phyloP scores from a whole-genome alignment of 2,113 vertebrate genomes.

The Ciconia maguari region DNA sequence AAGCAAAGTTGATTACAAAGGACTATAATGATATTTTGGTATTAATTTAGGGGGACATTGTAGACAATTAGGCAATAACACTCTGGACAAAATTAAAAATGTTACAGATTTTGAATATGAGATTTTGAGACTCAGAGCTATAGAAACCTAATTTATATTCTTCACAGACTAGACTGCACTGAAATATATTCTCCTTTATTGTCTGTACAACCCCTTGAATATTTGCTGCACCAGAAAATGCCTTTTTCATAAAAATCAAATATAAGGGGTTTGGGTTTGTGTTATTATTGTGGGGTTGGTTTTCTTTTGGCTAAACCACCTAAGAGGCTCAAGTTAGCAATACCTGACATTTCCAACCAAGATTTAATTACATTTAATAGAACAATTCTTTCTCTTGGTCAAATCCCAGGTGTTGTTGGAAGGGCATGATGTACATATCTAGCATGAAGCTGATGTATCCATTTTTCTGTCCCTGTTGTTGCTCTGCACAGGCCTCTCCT shows the following conservation, averaged over 20 bases:
- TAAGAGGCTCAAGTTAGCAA: background rate
- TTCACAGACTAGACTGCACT: background rate
- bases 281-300: background rate
- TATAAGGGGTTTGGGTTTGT: background rate
- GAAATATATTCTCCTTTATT: background rate
- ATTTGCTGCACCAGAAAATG: background rate
- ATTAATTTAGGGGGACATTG: background rate
- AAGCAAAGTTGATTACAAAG: constrained; percentile 11
- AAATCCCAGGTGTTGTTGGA: background rate
- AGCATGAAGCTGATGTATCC: background rate
- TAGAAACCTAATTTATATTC: background rate
- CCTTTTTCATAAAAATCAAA: background rate
- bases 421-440: background rate
- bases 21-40: background rate
- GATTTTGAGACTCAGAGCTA: background rate
- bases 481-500: background rate
- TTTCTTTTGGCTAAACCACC: background rate
- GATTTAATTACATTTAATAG: background rate
- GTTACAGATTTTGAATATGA: background rate
- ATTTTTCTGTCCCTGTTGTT: background rate
- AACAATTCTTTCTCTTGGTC: background rate
- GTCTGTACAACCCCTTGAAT: background rate
- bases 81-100: background rate
- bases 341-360: background rate
- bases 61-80: background rate